phyloP scores from a whole-genome alignment of 23 tunicate genomes.

The Ciona savignyi region DNA sequence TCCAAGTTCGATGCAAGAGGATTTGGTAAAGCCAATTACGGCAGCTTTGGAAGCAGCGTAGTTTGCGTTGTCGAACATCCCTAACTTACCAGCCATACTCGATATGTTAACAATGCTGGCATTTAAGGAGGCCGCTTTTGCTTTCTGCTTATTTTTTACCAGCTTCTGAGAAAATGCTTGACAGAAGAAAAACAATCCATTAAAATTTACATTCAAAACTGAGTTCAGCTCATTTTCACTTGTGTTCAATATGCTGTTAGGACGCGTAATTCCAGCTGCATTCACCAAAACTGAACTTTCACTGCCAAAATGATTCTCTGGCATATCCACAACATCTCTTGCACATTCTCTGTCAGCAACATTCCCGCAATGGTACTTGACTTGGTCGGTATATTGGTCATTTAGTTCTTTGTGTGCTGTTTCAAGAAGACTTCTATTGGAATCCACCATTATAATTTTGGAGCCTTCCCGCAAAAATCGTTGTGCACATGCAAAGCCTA shows the following conservation, averaged over 20 bases:
- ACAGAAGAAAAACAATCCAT: conserved; percentile 4
- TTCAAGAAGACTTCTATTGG: conserved; percentile 10
- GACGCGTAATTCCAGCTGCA: conserved; percentile 31
- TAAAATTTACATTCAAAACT: conserved; percentile 1
- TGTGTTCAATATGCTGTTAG: not conserved
- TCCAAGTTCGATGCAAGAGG: conserved; percentile 43
- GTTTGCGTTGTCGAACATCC: conserved; percentile 24
- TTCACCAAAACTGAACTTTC: conserved; percentile 23
- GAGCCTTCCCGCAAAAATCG: conserved; percentile 61
- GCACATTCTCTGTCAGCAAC: not conserved
- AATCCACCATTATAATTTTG: conserved; percentile 47
- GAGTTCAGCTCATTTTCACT: not conserved
- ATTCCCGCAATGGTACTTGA: not conserved
- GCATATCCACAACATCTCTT: not conserved
- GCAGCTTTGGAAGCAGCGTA: conserved; percentile 76
- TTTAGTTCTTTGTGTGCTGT: conserved; percentile 3
- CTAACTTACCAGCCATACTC: conserved; percentile 60
- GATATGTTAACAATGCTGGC: conserved; percentile 52
- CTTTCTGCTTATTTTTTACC: not conserved
- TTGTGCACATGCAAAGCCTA: conserved; percentile 42
- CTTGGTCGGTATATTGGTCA: not conserved
- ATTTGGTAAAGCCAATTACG: conserved; percentile 64
- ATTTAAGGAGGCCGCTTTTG: not conserved
- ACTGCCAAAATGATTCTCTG: not conserved
- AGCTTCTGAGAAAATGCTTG: not conserved